Conservation (phyloP, 2,113 vertebrate genomes). For the Copsychus sechellarum region DNA sequence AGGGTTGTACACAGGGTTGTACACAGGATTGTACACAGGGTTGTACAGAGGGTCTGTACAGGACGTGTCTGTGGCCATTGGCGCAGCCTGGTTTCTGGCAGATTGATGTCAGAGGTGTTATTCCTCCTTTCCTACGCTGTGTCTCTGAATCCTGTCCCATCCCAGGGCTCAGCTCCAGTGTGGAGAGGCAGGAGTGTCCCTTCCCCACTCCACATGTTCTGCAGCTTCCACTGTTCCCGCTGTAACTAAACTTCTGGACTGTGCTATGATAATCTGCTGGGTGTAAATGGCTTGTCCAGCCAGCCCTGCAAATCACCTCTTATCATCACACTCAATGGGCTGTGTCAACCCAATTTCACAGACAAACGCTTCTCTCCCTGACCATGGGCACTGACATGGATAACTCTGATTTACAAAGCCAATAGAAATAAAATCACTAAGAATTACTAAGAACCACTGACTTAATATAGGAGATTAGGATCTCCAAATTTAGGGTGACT, state of each 20-base stretch:
- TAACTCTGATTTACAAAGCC: constrained; percentile 81
- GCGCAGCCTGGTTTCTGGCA: not conserved
- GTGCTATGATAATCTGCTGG: constrained; percentile 69
- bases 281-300: constrained; percentile 64
- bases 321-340: constrained; percentile 78
- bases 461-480: constrained; percentile 77
- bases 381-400: constrained; percentile 70
- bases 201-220: not conserved
- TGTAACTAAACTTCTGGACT: constrained; percentile 39
- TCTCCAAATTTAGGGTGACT: constrained; percentile 61
- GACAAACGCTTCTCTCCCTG: constrained; percentile 76
- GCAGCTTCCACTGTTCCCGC: not conserved
- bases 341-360: constrained; percentile 86
- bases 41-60: not conserved
- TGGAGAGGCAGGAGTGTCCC: fast-evolving
- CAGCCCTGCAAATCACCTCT: constrained; percentile 74
- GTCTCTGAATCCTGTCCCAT: not conserved
- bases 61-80: fast-evolving
- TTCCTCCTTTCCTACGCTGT: fast-evolving
- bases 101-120: not conserved
- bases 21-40: too few species aligned
- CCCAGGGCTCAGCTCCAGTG: not conserved
- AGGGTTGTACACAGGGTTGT: not conserved
- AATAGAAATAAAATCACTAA: constrained; percentile 75
- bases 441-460: constrained; percentile 67